These are phyloP conservation scores for Agrenia bidenticulata DNA, from an alignment of 2,888 invertebrate species.

Conservation along the genomic window DNA sequence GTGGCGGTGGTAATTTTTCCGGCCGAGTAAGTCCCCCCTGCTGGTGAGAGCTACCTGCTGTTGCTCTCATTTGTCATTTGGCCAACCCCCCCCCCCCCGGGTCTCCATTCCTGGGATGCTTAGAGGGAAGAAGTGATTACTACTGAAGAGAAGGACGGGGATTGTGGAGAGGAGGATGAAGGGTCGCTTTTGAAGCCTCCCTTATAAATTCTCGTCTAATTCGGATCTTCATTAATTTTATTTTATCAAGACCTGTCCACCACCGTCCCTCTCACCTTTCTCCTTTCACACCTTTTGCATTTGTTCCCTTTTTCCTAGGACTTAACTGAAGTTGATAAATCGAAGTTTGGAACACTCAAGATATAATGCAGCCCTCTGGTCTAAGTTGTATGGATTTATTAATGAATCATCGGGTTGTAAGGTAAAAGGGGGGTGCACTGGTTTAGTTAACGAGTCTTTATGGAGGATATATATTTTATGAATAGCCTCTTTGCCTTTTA, in stretches of 20 bases:
- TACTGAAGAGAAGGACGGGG: not conserved
- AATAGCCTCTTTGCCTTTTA: too few species aligned
- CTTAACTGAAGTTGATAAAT: conserved; percentile 5
- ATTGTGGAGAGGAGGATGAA: not conserved
- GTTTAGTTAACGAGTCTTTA: too few species aligned
- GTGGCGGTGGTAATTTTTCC: conserved; percentile 34
- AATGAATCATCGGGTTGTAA: not conserved
- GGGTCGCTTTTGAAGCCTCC: not conserved
- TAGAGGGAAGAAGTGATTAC: too few species aligned
- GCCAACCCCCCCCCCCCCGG: conserved; percentile 25
- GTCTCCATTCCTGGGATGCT: conserved; percentile 31
- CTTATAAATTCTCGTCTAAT: conserved; percentile 36
- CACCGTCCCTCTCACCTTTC: not conserved
- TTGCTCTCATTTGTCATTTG: conserved; percentile 13
- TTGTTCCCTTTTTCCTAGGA: not conserved
- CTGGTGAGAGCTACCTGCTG: conserved; percentile 42
- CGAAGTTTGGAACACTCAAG: not conserved
- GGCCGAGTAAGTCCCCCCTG: conserved; percentile 34
- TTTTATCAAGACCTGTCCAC: conserved; percentile 15
- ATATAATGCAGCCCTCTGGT: not conserved
- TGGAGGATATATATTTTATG: too few species aligned
- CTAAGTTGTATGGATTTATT: not conserved
- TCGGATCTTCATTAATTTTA: conserved; percentile 47
- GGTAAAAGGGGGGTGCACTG: too few species aligned
- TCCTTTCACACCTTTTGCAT: not conserved